Evolutionary conservation across 2,113 vertebrate genomes (phyloP).

Genomic region (Coracopsis vasa): DNA sequence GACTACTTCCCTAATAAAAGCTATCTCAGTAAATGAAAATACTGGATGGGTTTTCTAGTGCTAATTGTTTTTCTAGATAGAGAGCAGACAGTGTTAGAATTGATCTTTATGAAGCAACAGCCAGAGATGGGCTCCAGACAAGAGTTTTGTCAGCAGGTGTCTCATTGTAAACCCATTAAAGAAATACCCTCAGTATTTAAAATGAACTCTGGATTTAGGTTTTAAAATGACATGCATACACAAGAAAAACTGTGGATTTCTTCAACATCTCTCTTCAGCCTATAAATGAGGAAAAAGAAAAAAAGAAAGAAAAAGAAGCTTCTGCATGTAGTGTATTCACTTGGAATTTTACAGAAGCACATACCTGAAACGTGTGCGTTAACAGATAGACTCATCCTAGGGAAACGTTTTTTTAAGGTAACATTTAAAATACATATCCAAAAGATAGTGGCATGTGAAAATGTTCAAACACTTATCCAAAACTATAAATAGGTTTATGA

Average conservation of each 20-base stretch:
- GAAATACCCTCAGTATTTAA: not conserved
- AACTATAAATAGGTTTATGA: not conserved
- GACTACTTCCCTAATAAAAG: not conserved
- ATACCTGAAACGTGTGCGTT: not conserved
- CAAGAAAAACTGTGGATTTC: not conserved
- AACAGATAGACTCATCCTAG: not conserved
- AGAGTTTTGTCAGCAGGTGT: not conserved
- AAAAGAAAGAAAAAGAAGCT: not conserved
- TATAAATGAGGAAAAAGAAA: not conserved
- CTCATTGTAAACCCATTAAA: not conserved
- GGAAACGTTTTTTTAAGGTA: not conserved
- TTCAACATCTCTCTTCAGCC: not conserved
- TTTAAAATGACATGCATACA: not conserved
- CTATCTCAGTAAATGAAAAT: not conserved
- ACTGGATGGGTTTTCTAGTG: not conserved
- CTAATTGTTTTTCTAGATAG: not conserved
- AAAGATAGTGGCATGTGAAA: not conserved
- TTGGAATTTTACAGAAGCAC: not conserved
- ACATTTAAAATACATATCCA: not conserved
- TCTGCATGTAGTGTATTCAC: not conserved
- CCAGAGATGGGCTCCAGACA: not conserved
- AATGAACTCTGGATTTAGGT: not conserved
- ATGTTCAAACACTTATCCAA: not conserved
- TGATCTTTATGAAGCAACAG: not conserved
- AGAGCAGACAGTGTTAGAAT: not conserved